A percentile compares a stretch with the other conserved stretches of the same genome.
Evolutionary conservation across 2,113 vertebrate species (phyloP).

Genomic region (Carollia perspicillata): DNA sequence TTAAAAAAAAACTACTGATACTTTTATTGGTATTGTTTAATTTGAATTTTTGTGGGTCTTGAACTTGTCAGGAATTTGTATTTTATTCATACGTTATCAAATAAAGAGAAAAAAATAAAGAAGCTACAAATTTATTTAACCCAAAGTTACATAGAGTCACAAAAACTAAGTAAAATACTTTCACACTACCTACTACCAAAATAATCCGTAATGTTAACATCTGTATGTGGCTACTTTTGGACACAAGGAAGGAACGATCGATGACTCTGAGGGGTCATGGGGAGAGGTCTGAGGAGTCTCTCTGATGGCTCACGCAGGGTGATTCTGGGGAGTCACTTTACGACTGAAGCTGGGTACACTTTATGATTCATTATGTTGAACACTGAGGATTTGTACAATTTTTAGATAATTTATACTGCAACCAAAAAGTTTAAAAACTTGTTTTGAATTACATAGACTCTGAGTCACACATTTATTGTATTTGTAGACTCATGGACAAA

Average conservation of each 20-base stretch:
- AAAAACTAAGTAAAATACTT: not conserved
- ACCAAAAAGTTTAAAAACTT: not conserved
- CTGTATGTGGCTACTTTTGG: not conserved
- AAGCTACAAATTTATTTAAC: not conserved
- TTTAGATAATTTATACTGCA: not conserved
- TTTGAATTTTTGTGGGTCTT: conserved; percentile 13
- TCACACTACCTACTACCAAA: not conserved
- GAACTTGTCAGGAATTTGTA: not conserved
- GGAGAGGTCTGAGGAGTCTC: not conserved
- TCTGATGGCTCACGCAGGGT: not conserved
- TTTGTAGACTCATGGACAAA: conserved; percentile 10
- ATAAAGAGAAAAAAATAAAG: not conserved
- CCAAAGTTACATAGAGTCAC: not conserved
- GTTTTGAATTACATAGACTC: not conserved
- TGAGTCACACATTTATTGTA: not conserved
- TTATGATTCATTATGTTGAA: not conserved
- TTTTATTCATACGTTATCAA: not conserved
- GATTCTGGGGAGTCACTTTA: not conserved
- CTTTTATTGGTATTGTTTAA: not conserved
- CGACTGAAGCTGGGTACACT: not conserved
- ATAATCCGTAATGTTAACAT: not conserved
- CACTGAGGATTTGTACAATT: not conserved
- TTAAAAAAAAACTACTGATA: not conserved
- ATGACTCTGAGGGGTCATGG: not conserved
- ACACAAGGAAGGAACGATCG: not conserved